A percentile compares a stretch with the other conserved stretches of the same genome.
phyloP scores from a whole-genome alignment of 2,113 vertebrate species.

The Macquaria australasica region DNA sequence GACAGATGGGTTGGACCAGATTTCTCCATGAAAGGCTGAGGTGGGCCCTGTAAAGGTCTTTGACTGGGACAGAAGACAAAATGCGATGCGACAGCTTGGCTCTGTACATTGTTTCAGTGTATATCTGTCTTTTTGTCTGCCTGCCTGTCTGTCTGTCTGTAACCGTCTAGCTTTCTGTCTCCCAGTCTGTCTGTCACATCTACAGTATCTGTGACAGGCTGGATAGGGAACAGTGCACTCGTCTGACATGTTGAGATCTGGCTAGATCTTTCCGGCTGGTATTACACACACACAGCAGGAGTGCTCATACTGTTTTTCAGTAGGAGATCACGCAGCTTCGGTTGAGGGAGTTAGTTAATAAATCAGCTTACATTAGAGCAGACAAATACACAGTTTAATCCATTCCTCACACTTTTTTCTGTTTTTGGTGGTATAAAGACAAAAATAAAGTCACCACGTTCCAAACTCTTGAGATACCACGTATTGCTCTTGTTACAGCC shows the following conservation, averaged over 20 bases:
- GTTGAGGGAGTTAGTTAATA: background rate
- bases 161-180: constrained; percentile 10
- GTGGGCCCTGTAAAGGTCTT: constrained; percentile 19
- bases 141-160: constrained; percentile 39
- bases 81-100: background rate
- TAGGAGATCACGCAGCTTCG: background rate
- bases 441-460: background rate
- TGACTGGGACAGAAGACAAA: constrained; percentile 17
- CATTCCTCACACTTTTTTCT: background rate
- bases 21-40: constrained; percentile 11
- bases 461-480: background rate
- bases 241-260: constrained; percentile 39
- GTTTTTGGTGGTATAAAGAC: background rate
- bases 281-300: constrained; percentile 23
- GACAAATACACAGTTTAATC: too few relatives aligned
- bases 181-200: constrained; percentile 26
- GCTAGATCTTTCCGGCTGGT: constrained; percentile 29
- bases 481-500: background rate
- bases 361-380: background rate
- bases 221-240: constrained; percentile 31
- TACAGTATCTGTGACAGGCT: constrained; percentile 33
- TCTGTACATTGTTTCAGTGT: background rate
- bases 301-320: constrained; percentile 13
- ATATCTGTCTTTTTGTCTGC: constrained; percentile 28
- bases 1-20: constrained; percentile 35